A percentile compares a stretch with the other conserved stretches of the same genome.
Conservation (phyloP, 2,797 vertebrate genomes). For the Ptychobarbus kaznakovi region DNA sequence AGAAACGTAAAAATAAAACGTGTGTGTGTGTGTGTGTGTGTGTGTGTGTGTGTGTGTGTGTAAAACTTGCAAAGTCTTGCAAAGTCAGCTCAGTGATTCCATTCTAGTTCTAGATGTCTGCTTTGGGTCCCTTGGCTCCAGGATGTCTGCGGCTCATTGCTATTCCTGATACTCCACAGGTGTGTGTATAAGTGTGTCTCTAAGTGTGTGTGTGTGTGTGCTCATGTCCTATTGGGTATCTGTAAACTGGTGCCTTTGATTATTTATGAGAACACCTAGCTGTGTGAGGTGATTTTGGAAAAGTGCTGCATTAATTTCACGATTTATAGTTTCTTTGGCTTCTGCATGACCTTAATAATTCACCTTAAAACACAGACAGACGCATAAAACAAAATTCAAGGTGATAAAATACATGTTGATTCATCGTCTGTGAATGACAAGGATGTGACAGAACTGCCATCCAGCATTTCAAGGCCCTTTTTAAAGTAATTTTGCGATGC, state of each 20-base stretch:
- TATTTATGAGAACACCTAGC: constrained; percentile 30
- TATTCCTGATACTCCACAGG: constrained; percentile 61
- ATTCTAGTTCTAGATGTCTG: constrained; percentile 46
- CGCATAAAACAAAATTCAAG: constrained; percentile 18
- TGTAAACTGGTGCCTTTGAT: constrained; percentile 20
- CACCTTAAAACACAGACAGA: constrained; percentile 1
- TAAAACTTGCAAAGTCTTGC: constrained; percentile 2
- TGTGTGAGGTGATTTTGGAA: constrained; percentile 11
- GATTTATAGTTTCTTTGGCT: constrained; percentile 22
- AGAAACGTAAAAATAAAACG: neutral
- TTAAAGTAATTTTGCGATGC: neutral
- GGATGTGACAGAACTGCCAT: neutral
- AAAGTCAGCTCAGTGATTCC: constrained; percentile 49
- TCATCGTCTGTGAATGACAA: neutral
- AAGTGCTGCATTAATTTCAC: neutral
- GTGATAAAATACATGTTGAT: neutral
- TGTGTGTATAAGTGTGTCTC: constrained; percentile 51
- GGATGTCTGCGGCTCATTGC: constrained; percentile 45
- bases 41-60: neutral
- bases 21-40: neutral
- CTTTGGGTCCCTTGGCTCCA: constrained; percentile 49
- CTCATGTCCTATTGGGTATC: constrained; percentile 16
- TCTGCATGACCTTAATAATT: constrained; percentile 17
- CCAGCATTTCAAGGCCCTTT: constrained; percentile 22
- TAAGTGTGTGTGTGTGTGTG: constrained; percentile 23